Base-by-base conservation (phyloP, 2,113 vertebrate genomes). In the Trogon melanurus region DNA sequence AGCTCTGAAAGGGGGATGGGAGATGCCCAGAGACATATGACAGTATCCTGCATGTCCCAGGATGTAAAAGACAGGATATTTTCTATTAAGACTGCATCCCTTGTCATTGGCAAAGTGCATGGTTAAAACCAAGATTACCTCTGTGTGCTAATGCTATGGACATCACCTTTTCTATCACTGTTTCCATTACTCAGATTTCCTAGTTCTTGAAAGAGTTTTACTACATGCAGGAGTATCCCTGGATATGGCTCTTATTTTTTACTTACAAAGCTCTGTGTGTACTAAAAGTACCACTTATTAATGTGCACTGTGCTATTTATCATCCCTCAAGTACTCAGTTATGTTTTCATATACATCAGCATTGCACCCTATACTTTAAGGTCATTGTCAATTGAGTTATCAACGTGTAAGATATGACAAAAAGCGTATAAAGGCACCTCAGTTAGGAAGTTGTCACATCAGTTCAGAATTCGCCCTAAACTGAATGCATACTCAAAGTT, bases 1-100 rank as follows among this genome's bases (percentile, higher is more conserved):
- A 92, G 93, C n/a, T 38, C 85, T 71, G 89, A 94, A 41, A 80
- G 96, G 91, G 91, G 89, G 96, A 74, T 69, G 93, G 81, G 65
- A 75, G n/a, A 89, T 45, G 54, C 38, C 61, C 75, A 85, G 74
- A 60, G 91, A 74, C 58, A 47, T 1, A 11, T 0, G 16, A 51
- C 61, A 85, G 30, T 7, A 27, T 23, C 41, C 56, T 26, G 26
- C 65, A 19, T 67, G 76, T 67, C 69, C 36, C 65, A 53, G 50
- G 83, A 79, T 62, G 65, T 23, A 91, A 73, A 71, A 73, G 30
- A 81, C 2, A 32, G 48, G n/a, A 15, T 53, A n/a, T 60, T 89
- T 81, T 84, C 50, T 74, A 15, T 51, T 57, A 62, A n/a, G 51
- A 75, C 10, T 70, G 36, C 22, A 38, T 16, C 26, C 61, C 17